Percentiles rank a stretch among this genome's conserved stretches.
These are phyloP conservation scores for Pholis gunnellus DNA, from an alignment of 2,113 vertebrate genomes.

Conservation along the genomic window DNA sequence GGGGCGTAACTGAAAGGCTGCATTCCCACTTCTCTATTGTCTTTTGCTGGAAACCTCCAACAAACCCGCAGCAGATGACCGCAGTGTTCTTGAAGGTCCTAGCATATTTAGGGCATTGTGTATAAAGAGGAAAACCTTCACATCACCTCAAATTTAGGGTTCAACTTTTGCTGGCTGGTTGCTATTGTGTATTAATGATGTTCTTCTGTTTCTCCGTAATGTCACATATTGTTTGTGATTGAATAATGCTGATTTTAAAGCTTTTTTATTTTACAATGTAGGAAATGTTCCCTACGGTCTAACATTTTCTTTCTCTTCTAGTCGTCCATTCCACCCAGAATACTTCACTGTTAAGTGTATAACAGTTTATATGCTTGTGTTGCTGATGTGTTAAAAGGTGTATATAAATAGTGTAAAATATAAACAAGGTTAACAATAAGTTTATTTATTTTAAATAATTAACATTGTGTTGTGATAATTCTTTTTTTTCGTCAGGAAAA, in stretches of 20 bases:
- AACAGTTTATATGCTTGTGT: background rate
- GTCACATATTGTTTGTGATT: background rate
- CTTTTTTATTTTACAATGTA: slow-evolving; percentile 13
- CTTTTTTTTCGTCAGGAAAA: background rate
- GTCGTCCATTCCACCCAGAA: background rate
- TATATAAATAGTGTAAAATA: background rate
- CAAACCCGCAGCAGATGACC: too few relatives aligned
- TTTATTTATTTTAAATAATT: background rate
- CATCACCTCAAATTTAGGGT: background rate
- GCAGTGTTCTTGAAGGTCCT: background rate
- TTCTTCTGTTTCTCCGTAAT: background rate
- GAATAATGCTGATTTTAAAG: background rate
- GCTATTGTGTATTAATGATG: background rate
- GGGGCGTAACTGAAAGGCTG: background rate
- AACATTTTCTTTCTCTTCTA: background rate
- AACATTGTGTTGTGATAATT: background rate
- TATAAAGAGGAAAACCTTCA: background rate
- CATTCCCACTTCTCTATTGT: background rate
- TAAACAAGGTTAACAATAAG: background rate
- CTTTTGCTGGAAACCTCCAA: background rate
- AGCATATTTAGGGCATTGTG: too few relatives aligned
- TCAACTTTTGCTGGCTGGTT: background rate
- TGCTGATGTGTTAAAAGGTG: background rate
- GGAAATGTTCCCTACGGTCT: slow-evolving; percentile 7
- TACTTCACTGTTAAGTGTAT: background rate